Percentiles rank a stretch among this genome's conserved stretches.
Conservation (phyloP, 2,888 invertebrate genomes). For the Hyposoter dolosus region DNA sequence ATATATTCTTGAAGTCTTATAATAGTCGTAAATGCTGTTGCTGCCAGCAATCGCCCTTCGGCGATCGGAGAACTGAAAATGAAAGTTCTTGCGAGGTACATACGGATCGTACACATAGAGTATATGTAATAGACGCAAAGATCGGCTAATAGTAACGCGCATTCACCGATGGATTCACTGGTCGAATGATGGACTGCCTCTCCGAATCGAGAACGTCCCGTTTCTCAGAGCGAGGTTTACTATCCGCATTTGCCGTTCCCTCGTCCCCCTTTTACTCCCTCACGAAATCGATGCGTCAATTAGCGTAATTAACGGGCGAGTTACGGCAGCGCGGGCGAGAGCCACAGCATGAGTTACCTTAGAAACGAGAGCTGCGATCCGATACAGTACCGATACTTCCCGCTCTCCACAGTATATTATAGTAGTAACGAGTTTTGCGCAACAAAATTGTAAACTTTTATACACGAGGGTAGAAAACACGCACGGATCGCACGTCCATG, state of each 20-base stretch:
- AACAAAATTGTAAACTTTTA: constrained; percentile 60
- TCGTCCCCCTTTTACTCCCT: constrained; percentile 26
- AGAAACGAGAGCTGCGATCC: constrained; percentile 56
- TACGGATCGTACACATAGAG: constrained; percentile 16
- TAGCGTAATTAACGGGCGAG: constrained; percentile 76
- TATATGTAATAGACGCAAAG: constrained; percentile 50
- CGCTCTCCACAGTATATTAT: constrained; percentile 26
- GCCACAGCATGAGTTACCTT: constrained; percentile 49
- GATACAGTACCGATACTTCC: constrained; percentile 60
- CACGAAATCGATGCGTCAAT: constrained; percentile 75
- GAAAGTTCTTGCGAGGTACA: constrained; percentile 67
- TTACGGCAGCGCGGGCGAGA: constrained; percentile 68
- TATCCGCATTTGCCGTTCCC: constrained; percentile 49
- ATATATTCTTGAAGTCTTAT: constrained; percentile 20
- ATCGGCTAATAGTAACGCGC: constrained; percentile 59
- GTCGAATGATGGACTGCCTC: constrained; percentile 69
- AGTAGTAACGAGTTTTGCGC: constrained; percentile 66
- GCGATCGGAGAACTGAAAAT: constrained; percentile 73
- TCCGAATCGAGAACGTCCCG: constrained; percentile 68
- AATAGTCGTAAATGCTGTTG: constrained; percentile 37
- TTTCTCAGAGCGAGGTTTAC: constrained; percentile 66
- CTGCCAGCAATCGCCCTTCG: constrained; percentile 68
- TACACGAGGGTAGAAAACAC: constrained; percentile 68
- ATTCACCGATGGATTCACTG: constrained; percentile 65
- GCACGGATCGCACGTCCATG: constrained; percentile 45